Percentiles rank a stretch among this genome's conserved stretches.
Evolutionary conservation across 2,113 vertebrate genomes (phyloP).

Genomic region (Octodon degus): DNA sequence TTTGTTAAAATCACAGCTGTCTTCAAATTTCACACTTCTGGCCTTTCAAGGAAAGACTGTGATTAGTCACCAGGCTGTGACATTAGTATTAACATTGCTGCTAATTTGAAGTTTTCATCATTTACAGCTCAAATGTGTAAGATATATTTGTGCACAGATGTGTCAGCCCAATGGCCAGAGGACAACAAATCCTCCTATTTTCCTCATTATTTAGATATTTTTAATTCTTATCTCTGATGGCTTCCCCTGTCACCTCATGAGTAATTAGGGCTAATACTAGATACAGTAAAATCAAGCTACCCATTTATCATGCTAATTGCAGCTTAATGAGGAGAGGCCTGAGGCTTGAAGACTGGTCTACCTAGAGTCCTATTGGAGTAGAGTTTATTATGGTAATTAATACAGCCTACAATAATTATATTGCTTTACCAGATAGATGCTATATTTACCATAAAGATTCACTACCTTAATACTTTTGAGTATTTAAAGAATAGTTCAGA

Average conservation of each 20-base stretch:
- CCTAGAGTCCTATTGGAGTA: constrained; percentile 80
- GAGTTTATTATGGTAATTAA: constrained; percentile 83
- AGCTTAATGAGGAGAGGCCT: constrained; percentile 86
- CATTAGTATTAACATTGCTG: constrained; percentile 56
- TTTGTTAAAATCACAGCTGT: constrained; percentile 43
- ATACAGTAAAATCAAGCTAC: constrained; percentile 81
- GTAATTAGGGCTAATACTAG: constrained; percentile 81
- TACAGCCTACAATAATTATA: constrained; percentile 81
- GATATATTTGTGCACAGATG: constrained; percentile 56
- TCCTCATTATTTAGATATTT: constrained; percentile 75
- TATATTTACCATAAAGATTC: constrained; percentile 81
- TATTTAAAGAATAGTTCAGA: constrained; percentile 67
- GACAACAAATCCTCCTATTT: constrained; percentile 64
- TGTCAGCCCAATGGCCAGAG: constrained; percentile 64
- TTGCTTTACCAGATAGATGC: constrained; percentile 73
- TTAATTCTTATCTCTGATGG: constrained; percentile 78
- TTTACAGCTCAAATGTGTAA: constrained; percentile 63
- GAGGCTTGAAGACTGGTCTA: constrained; percentile 82
- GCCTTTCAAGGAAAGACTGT: constrained; percentile 60
- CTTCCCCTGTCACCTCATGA: constrained; percentile 82
- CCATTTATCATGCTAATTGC: constrained; percentile 89
- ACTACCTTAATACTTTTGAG: constrained; percentile 72
- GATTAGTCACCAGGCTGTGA: constrained; percentile 25
- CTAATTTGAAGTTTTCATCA: constrained; percentile 63
- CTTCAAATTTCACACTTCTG: constrained; percentile 27